These are phyloP conservation scores for Agrochola circellaris DNA, from an alignment of 2,888 invertebrate species.

Conservation along the genomic window DNA sequence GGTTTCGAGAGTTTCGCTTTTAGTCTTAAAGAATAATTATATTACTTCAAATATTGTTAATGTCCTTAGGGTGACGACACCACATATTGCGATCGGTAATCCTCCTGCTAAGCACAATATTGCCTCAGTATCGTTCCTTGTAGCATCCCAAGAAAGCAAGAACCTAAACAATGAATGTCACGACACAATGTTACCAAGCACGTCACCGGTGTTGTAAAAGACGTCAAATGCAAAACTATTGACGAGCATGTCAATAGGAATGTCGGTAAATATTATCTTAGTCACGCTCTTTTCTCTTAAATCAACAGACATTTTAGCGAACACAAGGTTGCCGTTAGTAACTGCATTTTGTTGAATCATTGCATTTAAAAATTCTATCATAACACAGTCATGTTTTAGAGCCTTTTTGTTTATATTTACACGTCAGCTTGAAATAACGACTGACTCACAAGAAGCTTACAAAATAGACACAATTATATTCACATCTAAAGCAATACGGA, in stretches of 20 bases:
- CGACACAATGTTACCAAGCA: neutral
- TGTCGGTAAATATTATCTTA: constrained; percentile 34
- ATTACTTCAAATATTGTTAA: neutral
- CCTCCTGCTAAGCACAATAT: neutral
- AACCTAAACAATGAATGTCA: neutral
- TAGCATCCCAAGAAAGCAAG: neutral
- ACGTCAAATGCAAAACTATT: neutral
- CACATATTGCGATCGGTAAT: neutral
- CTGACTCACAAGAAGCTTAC: constrained; percentile 53
- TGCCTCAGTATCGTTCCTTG: constrained; percentile 2
- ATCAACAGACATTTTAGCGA: constrained; percentile 34
- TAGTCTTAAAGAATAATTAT: neutral
- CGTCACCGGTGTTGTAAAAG: neutral
- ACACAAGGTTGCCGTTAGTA: constrained; percentile 6
- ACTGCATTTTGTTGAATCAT: constrained; percentile 47
- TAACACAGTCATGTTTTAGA: constrained; percentile 19
- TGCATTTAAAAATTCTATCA: constrained; percentile 35
- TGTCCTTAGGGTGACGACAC: neutral
- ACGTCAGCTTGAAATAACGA: constrained; percentile 17
- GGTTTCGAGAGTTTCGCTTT: neutral
- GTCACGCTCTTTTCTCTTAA: constrained; percentile 24
- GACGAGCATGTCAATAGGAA: constrained; percentile 6
- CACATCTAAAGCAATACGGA: constrained; percentile 52
- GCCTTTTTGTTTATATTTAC: constrained; percentile 39
- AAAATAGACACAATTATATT: constrained; percentile 63